phyloP scores from a whole-genome alignment of 2,113 vertebrate species.

The Rutilus rutilus region DNA sequence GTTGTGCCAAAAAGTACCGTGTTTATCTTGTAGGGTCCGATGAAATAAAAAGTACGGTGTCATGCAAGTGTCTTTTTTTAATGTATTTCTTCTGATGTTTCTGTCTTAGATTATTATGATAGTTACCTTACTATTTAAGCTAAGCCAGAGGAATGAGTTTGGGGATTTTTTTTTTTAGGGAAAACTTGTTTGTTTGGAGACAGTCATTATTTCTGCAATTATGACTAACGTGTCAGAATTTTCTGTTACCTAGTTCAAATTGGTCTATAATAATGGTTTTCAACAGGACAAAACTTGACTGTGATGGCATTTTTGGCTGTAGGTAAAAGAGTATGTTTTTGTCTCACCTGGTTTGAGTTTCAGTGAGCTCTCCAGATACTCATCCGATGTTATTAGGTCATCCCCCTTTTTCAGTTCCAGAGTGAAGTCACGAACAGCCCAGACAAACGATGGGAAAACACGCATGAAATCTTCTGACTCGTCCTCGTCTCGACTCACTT shows the following conservation, averaged over 20 bases:
- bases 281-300: background rate
- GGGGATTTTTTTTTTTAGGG: background rate
- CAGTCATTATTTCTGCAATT: background rate
- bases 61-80: no score
- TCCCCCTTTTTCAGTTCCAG: constrained; percentile 54
- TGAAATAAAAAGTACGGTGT: no score
- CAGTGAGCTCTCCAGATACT: constrained; percentile 61
- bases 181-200: background rate
- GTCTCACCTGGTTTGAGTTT: constrained; percentile 42
- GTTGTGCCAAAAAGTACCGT: no score
- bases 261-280: background rate
- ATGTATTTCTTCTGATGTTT: no score
- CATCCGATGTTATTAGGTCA: constrained; percentile 51
- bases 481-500: constrained; percentile 11
- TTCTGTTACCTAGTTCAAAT: background rate
- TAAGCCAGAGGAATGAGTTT: background rate
- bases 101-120: no score
- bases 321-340: background rate
- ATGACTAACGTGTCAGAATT: background rate
- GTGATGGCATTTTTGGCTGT: background rate
- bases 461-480: constrained; percentile 59
- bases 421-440: constrained; percentile 73
- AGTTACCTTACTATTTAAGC: no score
- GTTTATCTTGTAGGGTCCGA: no score
- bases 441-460: constrained; percentile 76